A percentile compares a stretch with the other conserved stretches of the same genome.
These are phyloP conservation scores for Pseudoips prasinana DNA, from an alignment of 2,888 invertebrate species.

Conservation along the genomic window DNA sequence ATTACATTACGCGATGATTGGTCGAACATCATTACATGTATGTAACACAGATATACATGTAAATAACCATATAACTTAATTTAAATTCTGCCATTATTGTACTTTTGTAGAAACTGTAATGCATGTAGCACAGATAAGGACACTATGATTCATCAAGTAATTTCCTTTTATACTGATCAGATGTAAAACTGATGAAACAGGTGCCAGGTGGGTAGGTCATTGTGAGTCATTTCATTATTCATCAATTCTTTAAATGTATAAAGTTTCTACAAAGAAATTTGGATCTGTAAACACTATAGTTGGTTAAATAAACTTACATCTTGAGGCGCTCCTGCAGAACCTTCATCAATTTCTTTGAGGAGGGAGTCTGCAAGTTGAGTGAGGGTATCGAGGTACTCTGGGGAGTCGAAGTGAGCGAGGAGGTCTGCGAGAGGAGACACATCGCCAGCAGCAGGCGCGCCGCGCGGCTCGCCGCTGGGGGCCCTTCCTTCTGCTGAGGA, in stretches of 20 bases:
- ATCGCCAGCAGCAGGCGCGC: conserved; percentile 88
- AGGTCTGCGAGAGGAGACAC: conserved; percentile 93
- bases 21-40: too few species aligned
- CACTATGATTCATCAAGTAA: background rate
- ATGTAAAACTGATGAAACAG: too few species aligned
- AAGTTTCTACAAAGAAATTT: too few species aligned
- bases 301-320: conserved; percentile 75
- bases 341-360: conserved; percentile 89
- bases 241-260: too few species aligned
- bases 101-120: too few species aligned
- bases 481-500: conserved; percentile 98
- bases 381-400: conserved; percentile 86
- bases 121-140: too few species aligned
- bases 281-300: background rate
- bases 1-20: too few species aligned
- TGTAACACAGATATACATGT: too few species aligned
- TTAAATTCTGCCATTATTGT: too few species aligned
- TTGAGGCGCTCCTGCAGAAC: conserved; percentile 85
- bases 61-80: too few species aligned
- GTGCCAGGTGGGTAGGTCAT: too few species aligned
- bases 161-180: background rate
- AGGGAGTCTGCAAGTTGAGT: conserved; percentile 92
- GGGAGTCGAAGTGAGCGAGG: conserved; percentile 89
- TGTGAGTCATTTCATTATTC: too few species aligned
- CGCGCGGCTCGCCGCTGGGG: conserved; percentile 87